phyloP scores from a whole-genome alignment of 1,140 invertebrate species.

The Tetranychus urticae region DNA sequence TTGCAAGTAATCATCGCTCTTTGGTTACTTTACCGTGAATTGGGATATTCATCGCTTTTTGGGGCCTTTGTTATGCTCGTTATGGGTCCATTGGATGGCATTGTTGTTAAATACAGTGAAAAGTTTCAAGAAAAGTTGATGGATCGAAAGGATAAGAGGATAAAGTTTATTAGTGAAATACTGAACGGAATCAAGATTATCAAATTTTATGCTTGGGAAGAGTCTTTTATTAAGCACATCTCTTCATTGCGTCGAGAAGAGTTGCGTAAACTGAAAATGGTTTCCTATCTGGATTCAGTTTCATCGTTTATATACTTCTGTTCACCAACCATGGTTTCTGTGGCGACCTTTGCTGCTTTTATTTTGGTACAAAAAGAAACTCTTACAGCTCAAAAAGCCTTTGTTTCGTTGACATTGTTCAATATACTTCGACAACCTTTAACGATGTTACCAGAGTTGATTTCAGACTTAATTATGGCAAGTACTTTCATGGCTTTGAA shows the following conservation, averaged over 20 bases:
- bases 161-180: constrained; percentile 22
- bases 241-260: neutral
- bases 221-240: constrained; percentile 13
- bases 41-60: constrained; percentile 58
- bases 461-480: neutral
- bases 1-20: constrained; percentile 20
- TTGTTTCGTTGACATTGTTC: constrained; percentile 35
- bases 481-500: neutral
- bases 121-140: constrained; percentile 22
- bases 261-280: neutral
- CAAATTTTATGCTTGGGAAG: constrained; percentile 17
- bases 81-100: constrained; percentile 24
- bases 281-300: neutral
- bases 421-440: constrained; percentile 47
- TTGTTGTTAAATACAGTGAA: constrained; percentile 21
- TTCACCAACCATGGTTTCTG: constrained; percentile 17
- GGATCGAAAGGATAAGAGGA: constrained; percentile 19
- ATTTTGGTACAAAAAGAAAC: constrained; percentile 26
- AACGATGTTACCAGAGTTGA: constrained; percentile 6
- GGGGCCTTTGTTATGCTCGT: constrained; percentile 69
- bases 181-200: constrained; percentile 19
- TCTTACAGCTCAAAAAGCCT: constrained; percentile 31
- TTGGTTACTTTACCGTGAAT: constrained; percentile 22
- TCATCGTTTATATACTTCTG: constrained; percentile 2
- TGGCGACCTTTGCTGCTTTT: constrained; percentile 21